phyloP scores from a whole-genome alignment of 1,140 invertebrate genomes.

The Fopius arisanus region DNA sequence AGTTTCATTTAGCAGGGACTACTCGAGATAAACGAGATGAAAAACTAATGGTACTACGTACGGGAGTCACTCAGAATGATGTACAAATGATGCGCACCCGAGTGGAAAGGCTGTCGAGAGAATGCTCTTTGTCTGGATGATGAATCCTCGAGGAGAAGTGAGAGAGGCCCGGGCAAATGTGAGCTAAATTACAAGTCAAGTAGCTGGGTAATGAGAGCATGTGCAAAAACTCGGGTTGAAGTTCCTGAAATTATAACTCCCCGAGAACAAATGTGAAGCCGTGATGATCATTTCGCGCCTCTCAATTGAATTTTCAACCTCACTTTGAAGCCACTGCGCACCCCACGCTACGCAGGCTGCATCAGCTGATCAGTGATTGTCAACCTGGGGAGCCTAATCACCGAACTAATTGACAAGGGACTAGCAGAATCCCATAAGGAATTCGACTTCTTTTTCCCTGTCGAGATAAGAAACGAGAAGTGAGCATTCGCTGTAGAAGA shows the following conservation, averaged over 20 bases:
- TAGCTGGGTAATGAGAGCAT: background rate
- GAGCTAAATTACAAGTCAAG: background rate
- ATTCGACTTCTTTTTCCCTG: background rate
- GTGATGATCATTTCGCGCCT: too few species aligned
- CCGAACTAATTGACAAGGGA: too few species aligned
- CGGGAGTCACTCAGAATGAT: background rate
- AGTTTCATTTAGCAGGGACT: background rate
- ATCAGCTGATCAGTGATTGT: too few species aligned
- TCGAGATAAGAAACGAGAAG: background rate
- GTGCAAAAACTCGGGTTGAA: background rate
- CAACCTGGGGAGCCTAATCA: too few species aligned
- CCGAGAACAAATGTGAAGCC: too few species aligned
- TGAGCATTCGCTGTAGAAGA: background rate
- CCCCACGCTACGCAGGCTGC: too few species aligned
- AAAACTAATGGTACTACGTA: background rate
- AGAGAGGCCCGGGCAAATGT: background rate
- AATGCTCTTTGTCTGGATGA: conserved; percentile 7
- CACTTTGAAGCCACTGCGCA: too few species aligned
- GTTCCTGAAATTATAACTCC: background rate
- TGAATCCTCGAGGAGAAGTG: background rate
- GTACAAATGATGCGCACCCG: background rate
- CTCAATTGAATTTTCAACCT: too few species aligned
- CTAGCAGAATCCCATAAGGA: too few species aligned
- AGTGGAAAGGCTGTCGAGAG: background rate
- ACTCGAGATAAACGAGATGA: background rate